A percentile compares a stretch with the other conserved stretches of the same genome.
Conservation (phyloP, 2,113 vertebrate genomes). For the Microtus montanus region DNA sequence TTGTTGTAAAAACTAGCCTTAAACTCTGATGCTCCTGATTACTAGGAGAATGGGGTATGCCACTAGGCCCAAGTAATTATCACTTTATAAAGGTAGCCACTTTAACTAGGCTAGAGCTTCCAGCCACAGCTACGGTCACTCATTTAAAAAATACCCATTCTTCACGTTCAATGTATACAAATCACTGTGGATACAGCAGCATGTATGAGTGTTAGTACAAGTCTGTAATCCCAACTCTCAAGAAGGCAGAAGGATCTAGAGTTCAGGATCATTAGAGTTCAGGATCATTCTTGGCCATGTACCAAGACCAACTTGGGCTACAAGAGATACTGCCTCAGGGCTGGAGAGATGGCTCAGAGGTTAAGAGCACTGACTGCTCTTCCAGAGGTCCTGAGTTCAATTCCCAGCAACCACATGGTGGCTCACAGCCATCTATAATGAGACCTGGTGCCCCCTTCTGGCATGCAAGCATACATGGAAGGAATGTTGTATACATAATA, state of each 20-base stretch:
- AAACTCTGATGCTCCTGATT: background rate
- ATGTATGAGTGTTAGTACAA: background rate
- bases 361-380: too few relatives aligned
- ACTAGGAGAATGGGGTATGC: background rate
- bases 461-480: too few relatives aligned
- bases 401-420: too few relatives aligned
- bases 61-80: background rate
- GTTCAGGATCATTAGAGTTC: background rate
- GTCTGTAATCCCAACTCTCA: background rate
- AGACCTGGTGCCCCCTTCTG: too few relatives aligned
- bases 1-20: background rate
- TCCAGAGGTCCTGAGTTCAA: too few relatives aligned
- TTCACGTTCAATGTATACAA: background rate
- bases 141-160: slow-evolving; percentile 34
- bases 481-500: too few relatives aligned
- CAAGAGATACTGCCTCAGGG: background rate
- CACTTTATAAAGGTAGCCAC: slow-evolving; percentile 35
- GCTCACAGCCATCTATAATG: too few relatives aligned
- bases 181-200: background rate
- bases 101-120: slow-evolving; percentile 3
- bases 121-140: background rate
- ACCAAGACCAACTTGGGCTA: background rate
- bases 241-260: background rate
- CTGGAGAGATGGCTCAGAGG: too few relatives aligned
- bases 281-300: background rate